Base-by-base conservation (phyloP, 2,113 vertebrate species). In the Pao palembangensis region DNA sequence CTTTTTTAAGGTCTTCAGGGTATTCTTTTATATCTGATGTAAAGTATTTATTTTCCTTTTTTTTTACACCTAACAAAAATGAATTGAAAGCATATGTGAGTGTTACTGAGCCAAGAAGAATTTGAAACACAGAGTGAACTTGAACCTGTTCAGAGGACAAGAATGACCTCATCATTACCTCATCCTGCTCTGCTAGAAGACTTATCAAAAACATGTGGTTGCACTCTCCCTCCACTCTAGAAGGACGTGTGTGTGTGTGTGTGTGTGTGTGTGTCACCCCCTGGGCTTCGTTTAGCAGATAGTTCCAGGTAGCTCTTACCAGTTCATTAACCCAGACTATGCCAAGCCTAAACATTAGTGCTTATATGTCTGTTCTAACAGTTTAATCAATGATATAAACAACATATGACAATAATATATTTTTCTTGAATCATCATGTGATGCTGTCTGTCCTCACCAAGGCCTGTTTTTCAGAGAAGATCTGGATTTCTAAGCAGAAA, bases 121-220 rank as follows among this genome's bases (percentile, higher is more conserved):
- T 81, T 83, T 67, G 71, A 85, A 81, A 75, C 14, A 41, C 56
- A 50, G 61, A 69, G 77, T 81, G 63, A 68, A 66, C 85, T 74
- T 90, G 81, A 87, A 88, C 78, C 76, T 85, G 86, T 87, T 80
- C 77, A 88, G 76, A 84, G 77, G 89, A 88, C 75, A 83, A 75
- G 69, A 72, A 87, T 89, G 90, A 91, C 88, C 80, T 90, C 89
- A 88, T 86, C 73, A 81, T 91, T 83, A 91, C 86, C 81, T 90
- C 88, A 90, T 75, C 42, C 62, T n/a, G 71, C 78, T 83, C 82
- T 75, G 82, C 84, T 84, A 44, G 58, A 77, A 51, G 61, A 83
- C 84, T 90, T 86, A 92, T 91, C 85, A 87, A 68, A 90, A 91
- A 84, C 89, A 89, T 78, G 85, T 90, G 87, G 74, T 78, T 77